Evolutionary conservation across 2,888 invertebrate genomes (phyloP), one percentile per base, ranked within the genome.

Genomic region (Griposia aprilina): DNA sequence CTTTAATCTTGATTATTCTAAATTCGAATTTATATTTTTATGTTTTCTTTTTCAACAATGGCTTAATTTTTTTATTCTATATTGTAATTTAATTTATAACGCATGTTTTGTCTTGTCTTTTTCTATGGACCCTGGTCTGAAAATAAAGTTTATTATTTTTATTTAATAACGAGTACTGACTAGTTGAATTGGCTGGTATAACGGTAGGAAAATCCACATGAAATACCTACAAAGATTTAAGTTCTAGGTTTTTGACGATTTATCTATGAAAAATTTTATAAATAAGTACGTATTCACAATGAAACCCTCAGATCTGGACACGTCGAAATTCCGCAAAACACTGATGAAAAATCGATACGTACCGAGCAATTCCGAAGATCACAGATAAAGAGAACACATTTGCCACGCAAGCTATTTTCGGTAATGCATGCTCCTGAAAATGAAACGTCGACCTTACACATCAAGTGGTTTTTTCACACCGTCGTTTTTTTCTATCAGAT

Each of bases 401-500:
- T 83, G 69, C 86, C 68, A 57, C 73, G 73, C 68, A 69, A 86
- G 84, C 67, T 78, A 82, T 79, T 80, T 82, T 74, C 59, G 45
- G 74, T 73, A 81, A 80, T 76, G 78, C 78, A 78, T 74, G 82
- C 71, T 83, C 76, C 69, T 72, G 62, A 84, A 86, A 84, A 86
- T 84, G 86, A 81, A 84, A 80, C 73, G 74, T 74, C 86, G 74
- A 69, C 80, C 84, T 83, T 73, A 82, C 80, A 82, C 76, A 82
- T 87, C 80, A 82, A 87, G 89, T 82, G 89, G 76, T 87, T 89
- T 88, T 89, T 89, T 81, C 88, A 77, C 83, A 82, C 65, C 84
- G 82, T 82, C 76, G 82, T 88, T 84, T 89, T 36, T 88, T 89
- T 88, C 84, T 86, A 88, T 89, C 88, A 89, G 88, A 88, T 88